Evolutionary conservation across 2,888 invertebrate species (phyloP).

Genomic region (Eristalinus sepulchralis): DNA sequence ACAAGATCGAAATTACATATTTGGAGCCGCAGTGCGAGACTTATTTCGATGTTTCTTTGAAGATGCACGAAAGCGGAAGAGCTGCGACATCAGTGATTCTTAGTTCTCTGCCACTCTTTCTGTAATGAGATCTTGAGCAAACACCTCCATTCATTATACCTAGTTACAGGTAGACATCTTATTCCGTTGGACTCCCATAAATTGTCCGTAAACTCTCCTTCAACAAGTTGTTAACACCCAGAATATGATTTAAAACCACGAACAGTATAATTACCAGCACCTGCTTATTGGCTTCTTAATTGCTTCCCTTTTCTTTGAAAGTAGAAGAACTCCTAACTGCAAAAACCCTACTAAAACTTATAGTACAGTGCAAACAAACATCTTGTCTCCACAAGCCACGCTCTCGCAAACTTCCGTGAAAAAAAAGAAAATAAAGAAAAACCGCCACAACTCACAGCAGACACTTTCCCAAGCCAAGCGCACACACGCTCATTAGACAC

Average conservation of each 20-base stretch:
- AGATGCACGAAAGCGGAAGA: too few species aligned
- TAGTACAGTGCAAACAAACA: not conserved
- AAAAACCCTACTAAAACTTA: not conserved
- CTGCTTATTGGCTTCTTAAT: not conserved
- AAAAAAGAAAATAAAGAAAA: not conserved
- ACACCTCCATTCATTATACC: too few species aligned
- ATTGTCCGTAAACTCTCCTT: not conserved
- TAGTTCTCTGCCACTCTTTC: too few species aligned
- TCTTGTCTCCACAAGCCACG: not conserved
- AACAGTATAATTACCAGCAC: not conserved
- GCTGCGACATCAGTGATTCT: too few species aligned
- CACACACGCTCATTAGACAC: not conserved
- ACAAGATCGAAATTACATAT: too few species aligned
- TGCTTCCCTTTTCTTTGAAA: not conserved
- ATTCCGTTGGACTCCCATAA: not conserved
- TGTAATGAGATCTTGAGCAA: too few species aligned
- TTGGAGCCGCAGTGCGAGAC: too few species aligned
- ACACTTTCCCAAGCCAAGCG: not conserved
- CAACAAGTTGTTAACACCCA: not conserved
- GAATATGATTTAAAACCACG: not conserved
- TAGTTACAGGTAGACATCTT: not conserved
- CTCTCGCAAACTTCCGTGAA: not conserved
- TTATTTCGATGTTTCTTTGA: too few species aligned
- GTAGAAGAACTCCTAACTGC: not conserved
- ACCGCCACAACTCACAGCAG: not conserved